Conservation (phyloP, 2,797 vertebrate species). For the Eleutherodactylus coqui region DNA sequence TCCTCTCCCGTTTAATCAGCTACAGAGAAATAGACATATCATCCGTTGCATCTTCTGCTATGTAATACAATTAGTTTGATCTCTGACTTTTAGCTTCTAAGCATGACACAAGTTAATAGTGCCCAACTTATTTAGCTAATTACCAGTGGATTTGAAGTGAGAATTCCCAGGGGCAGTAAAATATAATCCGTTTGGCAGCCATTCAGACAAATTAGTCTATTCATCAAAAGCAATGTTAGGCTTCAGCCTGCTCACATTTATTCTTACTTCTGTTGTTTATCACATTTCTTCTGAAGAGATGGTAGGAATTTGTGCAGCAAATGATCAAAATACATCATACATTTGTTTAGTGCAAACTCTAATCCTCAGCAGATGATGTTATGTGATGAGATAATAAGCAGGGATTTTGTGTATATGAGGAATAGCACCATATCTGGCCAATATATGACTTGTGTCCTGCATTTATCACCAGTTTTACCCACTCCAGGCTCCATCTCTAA, state of each 20-base stretch:
- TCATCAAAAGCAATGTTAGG: neutral
- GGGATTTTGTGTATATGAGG: too few species aligned
- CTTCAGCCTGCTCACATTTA: neutral
- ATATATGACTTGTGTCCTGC: too few species aligned
- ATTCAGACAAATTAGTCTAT: constrained; percentile 31
- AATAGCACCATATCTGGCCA: too few species aligned
- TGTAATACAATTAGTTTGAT: constrained; percentile 38
- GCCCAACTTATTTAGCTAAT: constrained; percentile 40
- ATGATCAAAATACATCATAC: neutral
- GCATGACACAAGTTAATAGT: constrained; percentile 34
- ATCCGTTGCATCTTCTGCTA: neutral
- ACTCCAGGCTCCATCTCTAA: too few species aligned
- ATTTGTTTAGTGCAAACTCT: neutral
- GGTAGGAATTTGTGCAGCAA: neutral
- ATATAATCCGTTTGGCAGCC: constrained; percentile 13
- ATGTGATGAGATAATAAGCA: neutral
- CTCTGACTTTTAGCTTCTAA: constrained; percentile 33
- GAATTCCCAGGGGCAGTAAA: constrained; percentile 13
- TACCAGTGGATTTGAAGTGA: constrained; percentile 27
- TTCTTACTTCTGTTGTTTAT: neutral
- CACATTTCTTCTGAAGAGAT: neutral
- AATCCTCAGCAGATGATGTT: neutral
- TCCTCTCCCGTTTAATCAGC: neutral
- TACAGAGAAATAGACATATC: neutral
- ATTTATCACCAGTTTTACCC: too few species aligned